phyloP scores from a whole-genome alignment of 2,797 vertebrate species.

The Eutrigla gurnardus region DNA sequence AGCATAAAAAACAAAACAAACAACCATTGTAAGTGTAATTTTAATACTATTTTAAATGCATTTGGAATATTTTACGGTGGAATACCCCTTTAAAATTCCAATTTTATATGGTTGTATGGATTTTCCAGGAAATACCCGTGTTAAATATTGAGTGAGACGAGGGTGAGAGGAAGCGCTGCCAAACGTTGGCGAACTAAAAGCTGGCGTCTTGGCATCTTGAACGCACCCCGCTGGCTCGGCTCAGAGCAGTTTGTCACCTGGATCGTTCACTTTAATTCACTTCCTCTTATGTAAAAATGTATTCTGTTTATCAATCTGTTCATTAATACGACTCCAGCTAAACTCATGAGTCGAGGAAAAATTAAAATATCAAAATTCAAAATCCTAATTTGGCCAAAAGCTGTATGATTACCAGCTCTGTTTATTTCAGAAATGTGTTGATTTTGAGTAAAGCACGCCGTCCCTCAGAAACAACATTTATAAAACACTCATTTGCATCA shows the following conservation, averaged over 20 bases:
- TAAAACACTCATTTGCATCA: neutral
- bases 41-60: no score
- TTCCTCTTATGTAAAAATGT: no score
- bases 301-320: neutral
- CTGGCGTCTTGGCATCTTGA: constrained; percentile 61
- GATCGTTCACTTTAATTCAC: constrained; percentile 27
- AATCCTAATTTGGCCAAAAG: neutral
- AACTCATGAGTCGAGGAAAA: neutral
- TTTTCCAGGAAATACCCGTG: constrained; percentile 5
- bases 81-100: neutral
- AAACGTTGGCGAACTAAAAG: constrained; percentile 47
- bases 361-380: neutral
- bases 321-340: neutral
- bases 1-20: no score
- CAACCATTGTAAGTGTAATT: no score
- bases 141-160: constrained; percentile 23
- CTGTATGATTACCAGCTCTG: neutral
- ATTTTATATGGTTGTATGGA: neutral
- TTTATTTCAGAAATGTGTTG: neutral
- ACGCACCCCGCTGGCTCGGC: constrained; percentile 48
- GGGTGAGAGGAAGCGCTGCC: constrained; percentile 30
- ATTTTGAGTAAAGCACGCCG: neutral
- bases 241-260: constrained; percentile 53
- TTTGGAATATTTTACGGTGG: no score
- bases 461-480: neutral